Evolutionary conservation across 2,113 vertebrate species (phyloP).

Genomic region (Salvelinus namaycush): DNA sequence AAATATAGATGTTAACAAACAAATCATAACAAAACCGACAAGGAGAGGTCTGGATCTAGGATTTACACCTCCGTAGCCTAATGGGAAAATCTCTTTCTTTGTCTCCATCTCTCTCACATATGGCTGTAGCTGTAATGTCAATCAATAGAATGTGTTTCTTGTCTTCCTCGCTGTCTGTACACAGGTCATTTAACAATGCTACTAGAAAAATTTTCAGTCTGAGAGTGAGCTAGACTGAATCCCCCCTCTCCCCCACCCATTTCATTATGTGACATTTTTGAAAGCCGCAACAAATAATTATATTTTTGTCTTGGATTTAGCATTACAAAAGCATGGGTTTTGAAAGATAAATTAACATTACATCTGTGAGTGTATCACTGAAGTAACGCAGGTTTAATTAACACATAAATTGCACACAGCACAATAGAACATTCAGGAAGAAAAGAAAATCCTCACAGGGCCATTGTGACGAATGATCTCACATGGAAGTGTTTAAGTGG

Average conservation of each 20-base stretch:
- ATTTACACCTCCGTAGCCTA: neutral
- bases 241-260: neutral
- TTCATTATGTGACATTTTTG: slow-evolving; percentile 6
- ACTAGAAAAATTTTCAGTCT: slow-evolving; percentile 12
- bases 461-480: too few relatives aligned
- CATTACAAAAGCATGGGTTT: neutral
- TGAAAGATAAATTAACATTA: neutral
- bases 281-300: slow-evolving; percentile 16
- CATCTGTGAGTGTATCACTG: neutral
- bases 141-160: neutral
- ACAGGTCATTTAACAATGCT: slow-evolving; percentile 27
- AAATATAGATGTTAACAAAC: neutral
- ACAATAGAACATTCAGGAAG: neutral
- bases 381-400: neutral
- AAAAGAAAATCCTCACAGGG: too few relatives aligned
- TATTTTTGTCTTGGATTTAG: slow-evolving; percentile 1
- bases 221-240: neutral
- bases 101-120: neutral
- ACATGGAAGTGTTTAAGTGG: too few relatives aligned
- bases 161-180: neutral
- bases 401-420: neutral
- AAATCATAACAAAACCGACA: neutral
- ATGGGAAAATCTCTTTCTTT: neutral
- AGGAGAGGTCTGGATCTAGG: neutral
- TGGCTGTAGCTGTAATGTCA: neutral